Percentiles rank a stretch among this genome's conserved stretches.
Evolutionary conservation across 2,888 invertebrate species (phyloP).

Genomic region (Neuroscelio doddi): DNA sequence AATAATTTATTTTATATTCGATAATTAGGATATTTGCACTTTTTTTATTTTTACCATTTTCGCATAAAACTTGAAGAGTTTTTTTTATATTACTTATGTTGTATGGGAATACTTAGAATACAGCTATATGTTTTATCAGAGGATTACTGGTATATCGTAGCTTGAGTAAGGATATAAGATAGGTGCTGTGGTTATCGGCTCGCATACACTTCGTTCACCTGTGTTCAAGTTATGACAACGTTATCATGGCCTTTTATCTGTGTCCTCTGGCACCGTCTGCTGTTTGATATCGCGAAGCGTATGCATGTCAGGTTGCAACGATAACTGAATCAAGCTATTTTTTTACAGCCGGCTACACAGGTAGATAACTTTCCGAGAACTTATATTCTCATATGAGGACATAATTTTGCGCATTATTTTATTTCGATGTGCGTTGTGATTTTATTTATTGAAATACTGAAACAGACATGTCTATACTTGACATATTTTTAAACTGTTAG

Average conservation of each 20-base stretch:
- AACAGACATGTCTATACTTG: too few species aligned
- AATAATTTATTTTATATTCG: neutral
- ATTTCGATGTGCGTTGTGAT: too few species aligned
- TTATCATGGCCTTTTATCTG: constrained; percentile 67
- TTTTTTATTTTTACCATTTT: too few species aligned
- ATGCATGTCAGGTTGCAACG: constrained; percentile 42
- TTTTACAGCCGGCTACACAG: constrained; percentile 42
- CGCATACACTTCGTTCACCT: constrained; percentile 67
- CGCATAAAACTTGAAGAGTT: neutral
- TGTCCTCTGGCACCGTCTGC: constrained; percentile 66
- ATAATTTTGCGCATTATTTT: neutral
- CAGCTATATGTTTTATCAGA: constrained; percentile 39
- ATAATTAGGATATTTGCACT: too few species aligned
- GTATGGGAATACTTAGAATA: constrained; percentile 30
- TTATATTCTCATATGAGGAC: neutral
- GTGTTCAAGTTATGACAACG: constrained; percentile 56
- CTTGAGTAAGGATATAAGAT: constrained; percentile 62
- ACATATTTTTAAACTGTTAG: too few species aligned
- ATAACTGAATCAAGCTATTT: constrained; percentile 47
- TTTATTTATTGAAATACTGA: too few species aligned
- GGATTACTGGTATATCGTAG: constrained; percentile 50
- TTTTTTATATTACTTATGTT: constrained; percentile 12
- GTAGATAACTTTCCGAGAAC: constrained; percentile 40
- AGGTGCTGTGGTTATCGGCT: constrained; percentile 62
- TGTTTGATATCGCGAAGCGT: constrained; percentile 50